Percentiles rank a stretch among this genome's conserved stretches.
Evolutionary conservation across 1,140 invertebrate genomes (phyloP).

Genomic region (Holotrichia oblita): DNA sequence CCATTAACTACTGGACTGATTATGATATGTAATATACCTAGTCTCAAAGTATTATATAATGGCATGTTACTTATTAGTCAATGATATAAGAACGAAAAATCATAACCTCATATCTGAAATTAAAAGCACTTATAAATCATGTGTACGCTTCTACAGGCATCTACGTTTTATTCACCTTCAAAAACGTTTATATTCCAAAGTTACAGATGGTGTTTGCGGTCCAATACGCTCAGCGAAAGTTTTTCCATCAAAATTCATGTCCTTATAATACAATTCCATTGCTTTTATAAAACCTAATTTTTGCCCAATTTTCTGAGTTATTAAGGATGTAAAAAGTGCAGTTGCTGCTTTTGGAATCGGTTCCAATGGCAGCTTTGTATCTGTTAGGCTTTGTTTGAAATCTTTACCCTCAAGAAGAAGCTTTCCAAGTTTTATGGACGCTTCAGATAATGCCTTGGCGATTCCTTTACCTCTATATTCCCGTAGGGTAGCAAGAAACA

Average conservation of each 20-base stretch:
- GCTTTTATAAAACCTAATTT: conserved; percentile 65
- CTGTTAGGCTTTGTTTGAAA: conserved; percentile 58
- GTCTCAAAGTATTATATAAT: too few relatives aligned
- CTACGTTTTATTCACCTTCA: too few relatives aligned
- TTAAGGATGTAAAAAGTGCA: conserved; percentile 67
- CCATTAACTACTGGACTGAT: too few relatives aligned
- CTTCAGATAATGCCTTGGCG: conserved; percentile 63
- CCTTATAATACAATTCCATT: conserved; percentile 61
- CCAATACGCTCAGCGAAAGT: conserved; percentile 56
- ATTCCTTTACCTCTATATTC: conserved; percentile 64
- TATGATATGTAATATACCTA: too few relatives aligned
- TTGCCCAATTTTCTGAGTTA: conserved; percentile 66
- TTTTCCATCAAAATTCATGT: conserved; percentile 66
- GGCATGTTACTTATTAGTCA: too few relatives aligned
- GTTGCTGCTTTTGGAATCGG: conserved; percentile 66
- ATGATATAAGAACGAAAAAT: too few relatives aligned
- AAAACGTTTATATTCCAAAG: conserved; percentile 53
- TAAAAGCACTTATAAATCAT: too few relatives aligned
- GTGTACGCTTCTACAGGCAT: too few relatives aligned
- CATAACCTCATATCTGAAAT: too few relatives aligned
- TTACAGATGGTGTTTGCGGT: conserved; percentile 42
- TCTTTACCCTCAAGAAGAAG: conserved; percentile 64
- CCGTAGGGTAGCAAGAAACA: conserved; percentile 69
- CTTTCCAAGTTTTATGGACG: conserved; percentile 65
- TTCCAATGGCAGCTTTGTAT: conserved; percentile 60